Conservation (phyloP, 2,888 invertebrate species). For the Cheiracanthium punctorium region DNA sequence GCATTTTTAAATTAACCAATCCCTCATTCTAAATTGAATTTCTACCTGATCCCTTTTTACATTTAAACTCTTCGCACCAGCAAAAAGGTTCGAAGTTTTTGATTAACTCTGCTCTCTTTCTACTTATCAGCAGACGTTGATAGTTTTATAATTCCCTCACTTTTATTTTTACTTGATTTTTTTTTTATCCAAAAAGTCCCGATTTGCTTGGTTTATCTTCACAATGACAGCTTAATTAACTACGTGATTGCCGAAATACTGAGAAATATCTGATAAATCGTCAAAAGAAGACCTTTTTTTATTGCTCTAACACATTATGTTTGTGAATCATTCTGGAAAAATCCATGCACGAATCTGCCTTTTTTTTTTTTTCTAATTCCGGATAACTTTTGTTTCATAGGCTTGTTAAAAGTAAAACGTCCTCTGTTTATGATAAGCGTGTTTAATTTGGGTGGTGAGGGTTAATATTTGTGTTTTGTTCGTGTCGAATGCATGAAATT, state of each 20-base stretch:
- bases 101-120: conserved; percentile 46
- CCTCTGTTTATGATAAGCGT: neutral
- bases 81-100: conserved; percentile 32
- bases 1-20: too few relatives aligned
- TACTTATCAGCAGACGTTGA: conserved; percentile 51
- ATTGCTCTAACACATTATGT: neutral
- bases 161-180: conserved; percentile 8
- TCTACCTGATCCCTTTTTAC: neutral
- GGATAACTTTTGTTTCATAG: neutral
- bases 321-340: conserved; percentile 34
- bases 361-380: neutral
- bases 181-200: neutral
- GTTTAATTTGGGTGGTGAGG: neutral
- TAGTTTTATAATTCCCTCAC: conserved; percentile 48
- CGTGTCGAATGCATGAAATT: too few relatives aligned
- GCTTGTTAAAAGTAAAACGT: neutral
- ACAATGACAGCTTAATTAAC: conserved; percentile 69
- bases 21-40: neutral
- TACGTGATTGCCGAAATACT: conserved; percentile 29
- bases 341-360: conserved; percentile 9
- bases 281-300: neutral
- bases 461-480: neutral
- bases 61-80: neutral
- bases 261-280: conserved; percentile 58
- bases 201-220: conserved; percentile 39